A percentile compares a stretch with the other conserved stretches of the same genome.
Evolutionary conservation across 2,888 invertebrate species (phyloP).

Genomic region (Ypsolopha sequella): DNA sequence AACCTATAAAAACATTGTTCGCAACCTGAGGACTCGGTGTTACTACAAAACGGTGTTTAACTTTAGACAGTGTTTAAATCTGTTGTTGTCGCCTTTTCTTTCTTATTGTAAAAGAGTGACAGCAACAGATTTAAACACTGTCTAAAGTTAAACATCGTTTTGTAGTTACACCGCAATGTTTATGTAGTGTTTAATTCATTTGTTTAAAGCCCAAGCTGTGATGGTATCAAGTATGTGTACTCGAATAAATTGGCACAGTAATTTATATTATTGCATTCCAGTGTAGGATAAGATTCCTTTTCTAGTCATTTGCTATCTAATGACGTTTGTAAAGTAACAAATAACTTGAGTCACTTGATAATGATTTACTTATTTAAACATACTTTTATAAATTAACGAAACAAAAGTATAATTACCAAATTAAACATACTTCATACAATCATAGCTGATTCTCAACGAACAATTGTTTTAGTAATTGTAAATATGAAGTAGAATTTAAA

Average conservation of each 20-base stretch:
- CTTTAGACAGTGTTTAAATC: no score
- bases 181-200: background rate
- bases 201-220: background rate
- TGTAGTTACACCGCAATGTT: no score
- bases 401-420: background rate
- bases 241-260: no score
- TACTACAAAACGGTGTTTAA: no score
- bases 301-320: conserved; percentile 22
- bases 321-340: conserved; percentile 1
- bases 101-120: no score
- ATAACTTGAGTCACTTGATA: background rate
- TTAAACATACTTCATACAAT: conserved; percentile 2
- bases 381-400: background rate
- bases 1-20: no score
- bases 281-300: conserved; percentile 14
- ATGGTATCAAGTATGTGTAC: background rate
- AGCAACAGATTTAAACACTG: no score
- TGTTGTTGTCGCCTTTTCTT: no score
- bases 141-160: no score
- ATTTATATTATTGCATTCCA: background rate
- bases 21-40: no score
- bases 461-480: background rate
- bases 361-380: background rate
- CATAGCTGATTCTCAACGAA: background rate
- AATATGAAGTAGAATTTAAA: background rate